Evolutionary conservation across 2,797 vertebrate genomes (phyloP), one percentile per base, ranked within the genome.

Genomic region (Xenopus petersii): DNA sequence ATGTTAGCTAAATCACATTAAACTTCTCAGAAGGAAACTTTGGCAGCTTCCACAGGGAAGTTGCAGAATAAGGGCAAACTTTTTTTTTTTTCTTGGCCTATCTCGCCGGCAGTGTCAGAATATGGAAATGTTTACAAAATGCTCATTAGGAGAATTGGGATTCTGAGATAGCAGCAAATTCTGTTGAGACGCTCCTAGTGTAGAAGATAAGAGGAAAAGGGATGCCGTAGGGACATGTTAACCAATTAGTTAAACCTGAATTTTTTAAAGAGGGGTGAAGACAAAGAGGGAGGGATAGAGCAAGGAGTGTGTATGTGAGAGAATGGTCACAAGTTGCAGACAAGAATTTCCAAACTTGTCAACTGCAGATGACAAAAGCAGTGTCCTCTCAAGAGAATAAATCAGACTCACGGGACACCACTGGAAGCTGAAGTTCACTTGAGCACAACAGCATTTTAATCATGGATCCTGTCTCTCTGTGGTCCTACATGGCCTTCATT

Each of bases 81-180:
- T 79, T 79, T 74, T 72, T 21, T 21, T 75, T 76, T 63, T 56
- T 78, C 60, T 80, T 84, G 81, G 87, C 87, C 93, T 94, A 91
- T 95, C 94, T 93, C 86, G 88, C 87, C 90, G 86, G 86, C 91
- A 87, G 90, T 90, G 89, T 90, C 90, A 90, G 81, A 89, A 87
- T 71, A 80, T 91, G 90, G 90, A 94, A 83, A 91, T 99, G 96
- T 99, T 99, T 99, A 99, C 93, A 97, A 96, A 95, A 93, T 84
- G 91, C 95, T 99, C 96, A 98, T 99, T 98, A 99, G 96, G 94
- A 93, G 94, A 93, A 92, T 87, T 80, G 82, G 89, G 85, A 87
- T 89, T 90, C 90, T 78, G 82, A 96, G 96, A 98, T 97, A 98
- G 95, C 88, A 88, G 88, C 84, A 78, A 85, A 91, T 90, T 92